Base-by-base conservation (phyloP, 2,113 vertebrate genomes). In the Neolamprologus brichardi region DNA sequence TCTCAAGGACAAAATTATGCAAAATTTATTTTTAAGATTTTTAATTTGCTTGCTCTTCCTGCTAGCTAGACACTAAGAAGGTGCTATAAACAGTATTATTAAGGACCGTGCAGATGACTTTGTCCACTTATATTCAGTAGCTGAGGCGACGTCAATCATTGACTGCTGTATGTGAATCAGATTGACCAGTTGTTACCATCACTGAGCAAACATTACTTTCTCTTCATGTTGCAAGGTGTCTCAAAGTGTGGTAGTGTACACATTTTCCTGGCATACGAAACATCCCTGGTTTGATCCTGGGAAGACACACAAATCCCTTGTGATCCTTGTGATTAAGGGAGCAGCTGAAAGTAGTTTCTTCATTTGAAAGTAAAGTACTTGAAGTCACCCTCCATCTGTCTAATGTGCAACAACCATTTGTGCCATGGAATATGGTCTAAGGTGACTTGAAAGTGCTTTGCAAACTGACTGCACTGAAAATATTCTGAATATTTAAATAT, bases 11-110 rank as follows among this genome's bases (percentile, higher is more conserved):
- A 20, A 67, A 39, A 37, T 8, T 23, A 39, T 20, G 34, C 64
- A 41, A 64, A 37, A 0, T 20, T 5, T 2, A 5, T 39, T 39
- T 67, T 67, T 64, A 64, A 37, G 10, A 37, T 64, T 13, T 64
- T 37, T 23, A 0, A 70, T 39, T 70, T 8, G 11, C 62, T 23
- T 3, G 12, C 34, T 23, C n/a, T 39, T 70, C 12, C 37, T n/a
- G 64, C 13, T 23, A 23, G 0, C 18, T 12, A n/a, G 32, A 0
- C 14, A n/a, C n/a, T 70, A 20, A 1, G 39, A 44, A 41, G 37
- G 37, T 41, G 39, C 20, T 72, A 15, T 41, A 44, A 49, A 49
- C 41, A 70, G 37, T 3, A 30, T 75, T 46, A 75, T 18, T 75
- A 46, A 17, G 8, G 9, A 12, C 41, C 1, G 6, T 4, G 41